phyloP scores from a whole-genome alignment of 2,888 invertebrate genomes.

The Stenchaetothrips biformis region DNA sequence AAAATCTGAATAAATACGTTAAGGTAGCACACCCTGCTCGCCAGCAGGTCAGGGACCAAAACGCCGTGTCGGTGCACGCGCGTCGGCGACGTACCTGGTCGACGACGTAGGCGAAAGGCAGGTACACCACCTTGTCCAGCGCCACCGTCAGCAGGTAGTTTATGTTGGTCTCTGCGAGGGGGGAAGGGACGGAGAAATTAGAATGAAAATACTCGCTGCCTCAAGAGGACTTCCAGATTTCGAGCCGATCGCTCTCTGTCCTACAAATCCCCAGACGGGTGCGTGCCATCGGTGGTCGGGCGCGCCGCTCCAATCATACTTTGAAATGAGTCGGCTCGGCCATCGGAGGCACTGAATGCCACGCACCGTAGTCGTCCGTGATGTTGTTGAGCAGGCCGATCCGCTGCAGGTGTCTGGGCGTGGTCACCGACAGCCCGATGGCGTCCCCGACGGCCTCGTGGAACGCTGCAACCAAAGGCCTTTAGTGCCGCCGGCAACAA shows the following conservation, averaged over 20 bases:
- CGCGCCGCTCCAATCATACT: not conserved
- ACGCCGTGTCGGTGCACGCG: too few relatives aligned
- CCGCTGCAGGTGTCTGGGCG: slow-evolving; percentile 67
- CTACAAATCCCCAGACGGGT: too few relatives aligned
- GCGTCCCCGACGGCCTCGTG: slow-evolving; percentile 82
- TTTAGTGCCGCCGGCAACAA: too few relatives aligned
- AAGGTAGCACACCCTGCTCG: too few relatives aligned
- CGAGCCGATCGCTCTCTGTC: too few relatives aligned
- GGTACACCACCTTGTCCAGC: slow-evolving; percentile 68
- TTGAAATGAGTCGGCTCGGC: slow-evolving; percentile 20
- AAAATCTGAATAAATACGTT: too few relatives aligned
- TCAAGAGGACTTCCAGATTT: too few relatives aligned
- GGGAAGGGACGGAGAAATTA: too few relatives aligned
- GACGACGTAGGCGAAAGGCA: slow-evolving; percentile 74
- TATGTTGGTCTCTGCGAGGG: slow-evolving; percentile 57
- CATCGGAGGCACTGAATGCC: not conserved
- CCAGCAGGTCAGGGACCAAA: too few relatives aligned
- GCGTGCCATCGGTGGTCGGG: too few relatives aligned
- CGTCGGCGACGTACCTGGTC: slow-evolving; percentile 63
- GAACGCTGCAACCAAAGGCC: slow-evolving; percentile 59
- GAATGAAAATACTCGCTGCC: too few relatives aligned
- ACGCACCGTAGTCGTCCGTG: slow-evolving; percentile 44
- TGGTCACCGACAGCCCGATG: slow-evolving; percentile 69
- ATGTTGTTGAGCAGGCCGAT: slow-evolving; percentile 65
- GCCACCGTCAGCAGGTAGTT: slow-evolving; percentile 76